Conservation (phyloP, 2,797 vertebrate genomes). For the Melanogrammus aeglefinus region DNA sequence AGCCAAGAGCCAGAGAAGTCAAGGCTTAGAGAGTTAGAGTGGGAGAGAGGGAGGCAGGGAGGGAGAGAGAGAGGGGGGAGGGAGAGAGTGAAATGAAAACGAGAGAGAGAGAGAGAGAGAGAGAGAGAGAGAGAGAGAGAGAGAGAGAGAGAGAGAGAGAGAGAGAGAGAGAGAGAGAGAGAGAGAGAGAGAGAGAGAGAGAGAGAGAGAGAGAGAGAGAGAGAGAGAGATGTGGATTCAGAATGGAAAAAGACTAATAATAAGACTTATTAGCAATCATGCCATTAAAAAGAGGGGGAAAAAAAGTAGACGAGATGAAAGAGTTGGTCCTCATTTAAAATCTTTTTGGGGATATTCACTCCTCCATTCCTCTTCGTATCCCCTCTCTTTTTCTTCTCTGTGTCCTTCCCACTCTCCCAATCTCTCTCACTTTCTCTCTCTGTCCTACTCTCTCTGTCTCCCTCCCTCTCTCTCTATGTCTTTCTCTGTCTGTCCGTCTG, state of each 20-base stretch:
- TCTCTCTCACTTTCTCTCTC: conserved; percentile 16
- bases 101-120: too few species aligned
- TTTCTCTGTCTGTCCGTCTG: conserved; percentile 28
- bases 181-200: conserved; percentile 19
- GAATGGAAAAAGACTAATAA: conserved; percentile 20
- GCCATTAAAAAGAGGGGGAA: conserved; percentile 54
- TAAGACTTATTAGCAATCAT: conserved; percentile 21
- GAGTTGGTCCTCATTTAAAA: conserved; percentile 34
- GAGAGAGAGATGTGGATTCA: conserved; percentile 22
- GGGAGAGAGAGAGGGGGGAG: background rate
- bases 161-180: too few species aligned
- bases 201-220: conserved; percentile 6
- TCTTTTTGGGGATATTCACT: conserved; percentile 36
- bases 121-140: too few species aligned
- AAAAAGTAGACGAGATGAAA: conserved; percentile 57
- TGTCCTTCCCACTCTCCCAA: too few species aligned
- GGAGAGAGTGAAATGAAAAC: conserved; percentile 18
- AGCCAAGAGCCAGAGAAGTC: too few species aligned
- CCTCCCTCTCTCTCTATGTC: conserved; percentile 15
- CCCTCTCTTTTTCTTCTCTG: too few species aligned
- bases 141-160: too few species aligned
- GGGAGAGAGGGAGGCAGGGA: background rate
- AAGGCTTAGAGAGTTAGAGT: background rate
- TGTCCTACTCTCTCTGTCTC: background rate
- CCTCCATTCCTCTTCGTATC: conserved; percentile 47